Evolutionary conservation across 2,113 vertebrate species (phyloP).

Genomic region (Martes martes): DNA sequence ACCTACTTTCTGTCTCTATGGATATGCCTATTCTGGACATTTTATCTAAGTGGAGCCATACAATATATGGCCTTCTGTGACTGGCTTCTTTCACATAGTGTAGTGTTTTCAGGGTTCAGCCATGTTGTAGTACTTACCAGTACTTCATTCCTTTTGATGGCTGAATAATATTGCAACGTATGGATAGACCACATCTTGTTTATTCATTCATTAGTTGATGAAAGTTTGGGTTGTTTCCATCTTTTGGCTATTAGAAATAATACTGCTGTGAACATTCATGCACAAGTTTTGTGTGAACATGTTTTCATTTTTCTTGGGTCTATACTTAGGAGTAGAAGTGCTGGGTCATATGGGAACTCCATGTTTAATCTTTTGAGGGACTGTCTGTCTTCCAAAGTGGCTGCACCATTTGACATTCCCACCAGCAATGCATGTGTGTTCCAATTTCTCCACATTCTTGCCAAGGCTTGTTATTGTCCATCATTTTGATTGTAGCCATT

Average conservation of each 20-base stretch:
- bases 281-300: background rate
- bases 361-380: background rate
- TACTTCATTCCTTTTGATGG: background rate
- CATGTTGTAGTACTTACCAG: background rate
- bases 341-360: background rate
- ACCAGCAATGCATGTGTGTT: background rate
- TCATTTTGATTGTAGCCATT: background rate
- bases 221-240: background rate
- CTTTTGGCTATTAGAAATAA: background rate
- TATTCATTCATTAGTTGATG: background rate
- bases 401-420: background rate
- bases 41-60: background rate
- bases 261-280: background rate
- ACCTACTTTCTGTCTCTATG: background rate
- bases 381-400: background rate
- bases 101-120: background rate
- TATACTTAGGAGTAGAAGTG: background rate
- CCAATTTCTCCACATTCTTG: background rate
- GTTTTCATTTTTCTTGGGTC: background rate
- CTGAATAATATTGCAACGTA: background rate
- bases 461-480: background rate
- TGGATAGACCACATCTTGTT: background rate
- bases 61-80: background rate
- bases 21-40: background rate
- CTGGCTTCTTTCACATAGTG: background rate